Conservation (phyloP, 1,140 invertebrate species). For the Drosophila virilis region DNA sequence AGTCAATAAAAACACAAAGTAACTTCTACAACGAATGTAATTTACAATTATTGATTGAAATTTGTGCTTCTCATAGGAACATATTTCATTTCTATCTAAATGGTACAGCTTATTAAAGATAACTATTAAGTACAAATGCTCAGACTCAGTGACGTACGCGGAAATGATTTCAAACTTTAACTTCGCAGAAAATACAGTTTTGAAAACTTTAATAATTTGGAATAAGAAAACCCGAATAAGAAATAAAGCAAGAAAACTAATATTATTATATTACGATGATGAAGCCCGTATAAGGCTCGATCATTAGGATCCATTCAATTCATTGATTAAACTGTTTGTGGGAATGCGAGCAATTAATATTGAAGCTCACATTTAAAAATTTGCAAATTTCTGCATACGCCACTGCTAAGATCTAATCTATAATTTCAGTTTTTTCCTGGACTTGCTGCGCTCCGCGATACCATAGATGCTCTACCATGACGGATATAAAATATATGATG, state of each 20-base stretch:
- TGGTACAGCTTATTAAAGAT: background rate
- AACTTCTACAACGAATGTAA: background rate
- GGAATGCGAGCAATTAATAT: too few species aligned
- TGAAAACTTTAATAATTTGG: background rate
- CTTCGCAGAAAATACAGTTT: background rate
- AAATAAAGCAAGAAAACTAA: too few species aligned
- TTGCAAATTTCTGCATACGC: background rate
- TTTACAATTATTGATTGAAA: background rate
- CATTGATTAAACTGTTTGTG: background rate
- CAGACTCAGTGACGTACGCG: background rate
- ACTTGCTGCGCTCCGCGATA: constrained; percentile 26
- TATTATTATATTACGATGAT: too few species aligned
- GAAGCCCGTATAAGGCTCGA: too few species aligned
- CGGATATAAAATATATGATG: constrained; percentile 66
- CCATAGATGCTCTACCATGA: constrained; percentile 66
- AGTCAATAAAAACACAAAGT: background rate
- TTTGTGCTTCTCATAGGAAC: constrained; percentile 2
- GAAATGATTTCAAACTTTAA: background rate
- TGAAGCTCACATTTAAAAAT: too few species aligned
- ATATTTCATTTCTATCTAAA: background rate
- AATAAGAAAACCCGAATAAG: background rate
- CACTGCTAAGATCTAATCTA: constrained; percentile 40
- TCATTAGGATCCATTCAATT: background rate
- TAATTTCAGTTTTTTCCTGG: constrained; percentile 39
- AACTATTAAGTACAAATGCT: constrained; percentile 18